Evolutionary conservation across 2,113 vertebrate genomes (phyloP).

Genomic region (Herpetotheres cachinnans): DNA sequence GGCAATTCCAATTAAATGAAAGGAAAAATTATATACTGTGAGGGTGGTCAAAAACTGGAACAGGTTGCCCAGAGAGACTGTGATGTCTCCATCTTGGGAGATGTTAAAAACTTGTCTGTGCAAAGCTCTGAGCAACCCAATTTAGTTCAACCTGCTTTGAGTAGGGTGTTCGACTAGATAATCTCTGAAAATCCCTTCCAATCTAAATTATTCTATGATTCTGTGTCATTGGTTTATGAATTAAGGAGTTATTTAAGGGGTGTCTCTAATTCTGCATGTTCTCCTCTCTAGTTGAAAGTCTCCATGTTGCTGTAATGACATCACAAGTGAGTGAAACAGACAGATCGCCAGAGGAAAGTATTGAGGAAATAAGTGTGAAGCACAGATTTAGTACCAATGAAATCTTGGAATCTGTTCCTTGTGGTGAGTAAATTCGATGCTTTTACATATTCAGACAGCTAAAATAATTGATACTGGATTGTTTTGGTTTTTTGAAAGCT

Average conservation of each 20-base stretch:
- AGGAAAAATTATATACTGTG: background rate
- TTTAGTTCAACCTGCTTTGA: background rate
- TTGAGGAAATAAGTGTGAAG: background rate
- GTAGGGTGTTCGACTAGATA: background rate
- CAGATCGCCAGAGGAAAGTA: background rate
- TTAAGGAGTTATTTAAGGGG: background rate
- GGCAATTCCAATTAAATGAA: background rate
- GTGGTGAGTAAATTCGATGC: constrained; percentile 67
- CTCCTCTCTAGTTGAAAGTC: constrained; percentile 71
- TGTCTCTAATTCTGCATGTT: background rate
- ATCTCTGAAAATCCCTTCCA: background rate
- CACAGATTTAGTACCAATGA: background rate
- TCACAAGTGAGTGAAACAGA: constrained; percentile 31
- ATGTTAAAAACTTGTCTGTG: background rate
- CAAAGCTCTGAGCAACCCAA: background rate
- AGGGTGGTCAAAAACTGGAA: background rate
- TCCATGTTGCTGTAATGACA: constrained; percentile 61
- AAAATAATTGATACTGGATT: background rate
- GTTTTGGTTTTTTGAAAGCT: background rate
- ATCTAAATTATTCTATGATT: background rate
- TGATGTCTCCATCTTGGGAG: background rate
- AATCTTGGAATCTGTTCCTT: background rate
- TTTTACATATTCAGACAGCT: background rate
- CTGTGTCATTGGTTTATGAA: background rate
- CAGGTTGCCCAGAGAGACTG: background rate